Evolutionary conservation across 2,113 vertebrate genomes (phyloP).

Genomic region (Choloepus hoffmanni): DNA sequence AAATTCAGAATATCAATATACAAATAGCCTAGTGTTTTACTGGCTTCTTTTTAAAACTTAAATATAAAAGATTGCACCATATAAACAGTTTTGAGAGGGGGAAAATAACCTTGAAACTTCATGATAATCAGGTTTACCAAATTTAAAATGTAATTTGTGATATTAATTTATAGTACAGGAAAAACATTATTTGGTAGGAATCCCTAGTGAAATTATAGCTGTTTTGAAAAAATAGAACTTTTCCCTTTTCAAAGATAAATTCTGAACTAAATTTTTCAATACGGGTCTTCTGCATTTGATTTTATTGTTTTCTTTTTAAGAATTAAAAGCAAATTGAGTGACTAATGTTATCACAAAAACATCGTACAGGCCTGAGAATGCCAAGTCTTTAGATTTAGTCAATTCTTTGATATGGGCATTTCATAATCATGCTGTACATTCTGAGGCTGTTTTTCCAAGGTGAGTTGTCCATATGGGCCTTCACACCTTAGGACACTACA

Average conservation of each 20-base stretch:
- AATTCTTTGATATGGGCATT: neutral
- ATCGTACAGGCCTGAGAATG: neutral
- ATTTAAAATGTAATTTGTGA: neutral
- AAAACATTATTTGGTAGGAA: neutral
- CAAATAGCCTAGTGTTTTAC: neutral
- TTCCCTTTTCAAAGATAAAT: neutral
- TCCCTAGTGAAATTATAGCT: neutral
- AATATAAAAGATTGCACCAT: neutral
- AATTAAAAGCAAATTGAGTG: neutral
- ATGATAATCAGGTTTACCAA: neutral
- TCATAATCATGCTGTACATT: neutral
- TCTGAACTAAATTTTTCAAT: neutral
- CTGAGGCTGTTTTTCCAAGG: neutral
- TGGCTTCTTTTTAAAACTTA: neutral
- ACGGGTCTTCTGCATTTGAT: neutral
- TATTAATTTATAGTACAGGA: neutral
- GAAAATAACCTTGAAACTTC: neutral
- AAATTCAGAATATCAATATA: neutral
- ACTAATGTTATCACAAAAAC: neutral
- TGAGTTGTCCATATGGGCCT: neutral
- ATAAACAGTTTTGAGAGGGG: neutral
- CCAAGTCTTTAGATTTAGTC: neutral
- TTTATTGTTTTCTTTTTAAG: neutral
- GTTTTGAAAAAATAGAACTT: neutral
- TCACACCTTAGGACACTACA: conserved; percentile 63